Conservation (phyloP, 2,113 vertebrate genomes). For the Lipotes vexillifer region DNA sequence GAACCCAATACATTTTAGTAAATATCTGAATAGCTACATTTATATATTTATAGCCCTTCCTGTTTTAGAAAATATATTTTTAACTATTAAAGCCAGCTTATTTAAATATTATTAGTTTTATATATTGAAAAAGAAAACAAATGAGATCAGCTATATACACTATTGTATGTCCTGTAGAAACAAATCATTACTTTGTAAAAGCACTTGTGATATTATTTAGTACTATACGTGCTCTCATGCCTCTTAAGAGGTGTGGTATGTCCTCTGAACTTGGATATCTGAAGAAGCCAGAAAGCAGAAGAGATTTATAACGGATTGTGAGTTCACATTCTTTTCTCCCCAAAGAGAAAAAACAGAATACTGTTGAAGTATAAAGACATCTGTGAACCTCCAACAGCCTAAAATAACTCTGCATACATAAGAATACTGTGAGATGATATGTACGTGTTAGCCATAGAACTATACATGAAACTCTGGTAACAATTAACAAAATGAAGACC, state of each 20-base stretch:
- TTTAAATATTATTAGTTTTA: background rate
- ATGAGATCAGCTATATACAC: background rate
- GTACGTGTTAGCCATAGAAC: background rate
- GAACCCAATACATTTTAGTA: background rate
- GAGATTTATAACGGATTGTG: background rate
- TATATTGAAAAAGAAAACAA: background rate
- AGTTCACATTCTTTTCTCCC: background rate
- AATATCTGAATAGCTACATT: background rate
- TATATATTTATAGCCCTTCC: background rate
- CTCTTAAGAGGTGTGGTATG: background rate
- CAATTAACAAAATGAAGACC: constrained; percentile 7
- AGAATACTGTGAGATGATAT: background rate
- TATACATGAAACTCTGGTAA: background rate
- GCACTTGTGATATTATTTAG: background rate
- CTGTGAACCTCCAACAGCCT: background rate
- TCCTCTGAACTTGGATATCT: background rate
- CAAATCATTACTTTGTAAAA: background rate
- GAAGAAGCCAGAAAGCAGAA: background rate
- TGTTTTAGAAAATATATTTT: constrained; percentile 5
- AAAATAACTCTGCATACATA: background rate
- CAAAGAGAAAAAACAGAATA: background rate
- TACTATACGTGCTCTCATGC: background rate
- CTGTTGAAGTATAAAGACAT: background rate
- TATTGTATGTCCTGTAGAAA: background rate
- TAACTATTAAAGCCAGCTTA: background rate